phyloP scores from a whole-genome alignment of 2,888 invertebrate genomes.

The Latrodectus elegans region DNA sequence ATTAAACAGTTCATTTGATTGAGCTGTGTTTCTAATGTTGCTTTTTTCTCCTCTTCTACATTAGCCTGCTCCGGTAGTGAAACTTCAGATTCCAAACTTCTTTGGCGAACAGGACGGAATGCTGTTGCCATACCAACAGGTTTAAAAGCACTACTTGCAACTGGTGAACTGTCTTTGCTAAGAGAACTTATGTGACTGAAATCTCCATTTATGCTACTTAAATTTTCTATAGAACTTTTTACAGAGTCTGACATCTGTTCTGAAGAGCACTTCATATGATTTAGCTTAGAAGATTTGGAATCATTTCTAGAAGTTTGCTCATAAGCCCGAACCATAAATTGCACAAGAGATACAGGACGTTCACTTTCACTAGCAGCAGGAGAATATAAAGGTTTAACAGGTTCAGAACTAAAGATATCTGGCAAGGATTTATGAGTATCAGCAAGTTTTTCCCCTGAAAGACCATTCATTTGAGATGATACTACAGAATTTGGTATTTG shows the following conservation, averaged over 20 bases:
- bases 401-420: slow-evolving; percentile 55
- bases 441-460: slow-evolving; percentile 45
- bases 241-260: slow-evolving; percentile 55
- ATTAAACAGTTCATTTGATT: slow-evolving; percentile 45
- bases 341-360: slow-evolving; percentile 60
- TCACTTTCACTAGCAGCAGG: slow-evolving; percentile 53
- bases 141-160: slow-evolving; percentile 53
- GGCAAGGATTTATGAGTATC: slow-evolving; percentile 64
- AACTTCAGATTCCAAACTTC: slow-evolving; percentile 43
- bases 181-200: slow-evolving; percentile 56
- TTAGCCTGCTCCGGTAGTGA: slow-evolving; percentile 22
- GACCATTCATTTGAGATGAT: slow-evolving; percentile 15
- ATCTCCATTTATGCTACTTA: slow-evolving; percentile 57
- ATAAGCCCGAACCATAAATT: slow-evolving; percentile 59
- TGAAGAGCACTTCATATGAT: slow-evolving; percentile 23
- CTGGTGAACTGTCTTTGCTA: slow-evolving; percentile 48
- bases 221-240: slow-evolving; percentile 56
- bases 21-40: slow-evolving; percentile 42
- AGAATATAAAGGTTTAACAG: slow-evolving; percentile 45
- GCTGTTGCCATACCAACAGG: slow-evolving; percentile 66
- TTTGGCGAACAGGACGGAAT: slow-evolving; percentile 58
- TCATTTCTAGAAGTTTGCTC: slow-evolving; percentile 50
- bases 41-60: slow-evolving; percentile 50
- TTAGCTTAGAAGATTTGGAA: slow-evolving; percentile 20
- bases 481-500: slow-evolving; percentile 36